Evolutionary conservation across 2,113 vertebrate species (phyloP), one percentile per base, ranked within the genome.

Genomic region (Nyctibius bracteatus): DNA sequence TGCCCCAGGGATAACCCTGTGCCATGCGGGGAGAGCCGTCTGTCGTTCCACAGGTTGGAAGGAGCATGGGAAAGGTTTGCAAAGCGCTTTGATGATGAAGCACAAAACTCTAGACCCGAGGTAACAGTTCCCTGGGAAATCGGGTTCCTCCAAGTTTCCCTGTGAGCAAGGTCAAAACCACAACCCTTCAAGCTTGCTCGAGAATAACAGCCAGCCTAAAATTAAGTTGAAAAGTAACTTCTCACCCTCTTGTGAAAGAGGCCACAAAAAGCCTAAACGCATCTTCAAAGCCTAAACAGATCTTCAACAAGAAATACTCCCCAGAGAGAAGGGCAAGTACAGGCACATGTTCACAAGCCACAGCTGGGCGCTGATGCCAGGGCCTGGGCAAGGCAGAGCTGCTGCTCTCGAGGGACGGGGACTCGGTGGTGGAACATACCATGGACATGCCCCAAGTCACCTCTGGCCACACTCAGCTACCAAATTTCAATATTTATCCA

Each of bases 231-330:
- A 87, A 78, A 96, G 87, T 88, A 89, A 93, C 94, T 93, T 88
- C 80, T 91, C 92, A 92, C 81, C 77, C 68, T 54, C 86, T 94
- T 89, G 96, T 81, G 92, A 95, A 96, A 96, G 79, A 92, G 67
- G 74, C 71, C 81, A 86, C 85, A 70, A 66, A 85, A 95, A 90
- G 82, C 27, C 52, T 65, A 49, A 90, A 81, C n/a, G 55, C 11
- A 81, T 84, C 94, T 92, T 96, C 93, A 97, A 96, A 96, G 93
- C 73, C 73, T 57, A 63, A 91, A 62, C 1, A 89, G 81, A 81
- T 37, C 68, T 81, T 30, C 58, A 57, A 19, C 0, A 2, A 66
- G 61, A 88, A 90, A 88, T 31, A 49, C 10, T 92, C 80, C 80
- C 73, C 21, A 5, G 88, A 91, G 90, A 74, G 49, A 14, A 71